Percentiles rank a stretch among this genome's conserved stretches.
Evolutionary conservation across 2,113 vertebrate genomes (phyloP).

Genomic region (Poicephalus gulielmi): DNA sequence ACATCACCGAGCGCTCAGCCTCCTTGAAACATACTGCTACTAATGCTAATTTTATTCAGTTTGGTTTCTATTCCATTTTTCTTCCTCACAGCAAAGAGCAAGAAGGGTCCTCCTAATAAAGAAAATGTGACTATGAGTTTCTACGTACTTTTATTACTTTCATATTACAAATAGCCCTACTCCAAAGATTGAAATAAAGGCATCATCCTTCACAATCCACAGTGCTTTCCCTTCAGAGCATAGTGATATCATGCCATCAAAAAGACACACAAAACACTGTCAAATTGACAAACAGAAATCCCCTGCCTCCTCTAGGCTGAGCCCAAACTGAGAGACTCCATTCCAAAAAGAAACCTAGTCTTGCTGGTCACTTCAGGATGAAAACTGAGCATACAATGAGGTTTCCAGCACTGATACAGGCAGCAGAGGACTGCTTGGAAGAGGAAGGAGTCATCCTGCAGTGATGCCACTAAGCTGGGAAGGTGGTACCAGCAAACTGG

Average conservation of each 20-base stretch:
- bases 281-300: background rate
- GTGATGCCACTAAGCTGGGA: background rate
- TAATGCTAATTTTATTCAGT: background rate
- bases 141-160: background rate
- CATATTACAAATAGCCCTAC: background rate
- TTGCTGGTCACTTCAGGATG: background rate
- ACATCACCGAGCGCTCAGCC: background rate
- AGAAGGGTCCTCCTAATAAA: background rate
- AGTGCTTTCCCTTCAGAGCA: background rate
- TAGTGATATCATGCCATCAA: background rate
- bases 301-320: background rate
- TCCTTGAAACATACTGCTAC: accelerated
- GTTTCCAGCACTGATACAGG: background rate
- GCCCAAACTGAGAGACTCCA: background rate
- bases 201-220: background rate
- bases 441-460: background rate
- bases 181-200: background rate
- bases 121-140: background rate
- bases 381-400: background rate
- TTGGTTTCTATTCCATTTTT: background rate
- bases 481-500: background rate
- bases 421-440: background rate
- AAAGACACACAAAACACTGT: background rate
- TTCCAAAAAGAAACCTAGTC: background rate
- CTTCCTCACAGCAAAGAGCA: background rate